Evolutionary conservation across 2,113 vertebrate genomes (phyloP).

Genomic region (Speoplatyrhinus poulsoni): DNA sequence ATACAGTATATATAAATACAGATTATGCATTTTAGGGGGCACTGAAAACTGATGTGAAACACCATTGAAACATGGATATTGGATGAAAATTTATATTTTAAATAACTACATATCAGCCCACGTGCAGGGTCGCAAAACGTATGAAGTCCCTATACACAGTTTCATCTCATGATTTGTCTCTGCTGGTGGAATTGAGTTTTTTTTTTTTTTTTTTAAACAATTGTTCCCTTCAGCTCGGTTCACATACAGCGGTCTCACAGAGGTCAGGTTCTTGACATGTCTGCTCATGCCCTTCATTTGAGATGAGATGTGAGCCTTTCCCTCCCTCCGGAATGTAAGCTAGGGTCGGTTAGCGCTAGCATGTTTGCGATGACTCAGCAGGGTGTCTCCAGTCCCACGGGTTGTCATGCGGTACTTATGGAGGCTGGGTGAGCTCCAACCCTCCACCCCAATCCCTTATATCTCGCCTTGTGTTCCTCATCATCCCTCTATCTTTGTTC

Average conservation of each 20-base stretch:
- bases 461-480: constrained; percentile 38
- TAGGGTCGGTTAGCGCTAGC: constrained; percentile 12
- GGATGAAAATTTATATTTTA: too few species aligned
- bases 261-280: constrained; percentile 25
- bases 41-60: too few species aligned
- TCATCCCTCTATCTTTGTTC: constrained; percentile 25
- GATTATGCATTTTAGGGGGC: too few species aligned
- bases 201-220: too few species aligned
- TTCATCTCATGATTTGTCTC: too few species aligned
- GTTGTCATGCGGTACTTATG: constrained; percentile 16
- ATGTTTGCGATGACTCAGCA: constrained; percentile 14
- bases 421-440: constrained; percentile 44
- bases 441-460: background rate
- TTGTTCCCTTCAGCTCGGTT: background rate
- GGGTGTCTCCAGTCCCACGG: constrained; percentile 23
- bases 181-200: too few species aligned
- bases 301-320: constrained; percentile 16
- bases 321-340: constrained; percentile 2
- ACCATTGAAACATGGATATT: too few species aligned
- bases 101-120: too few species aligned
- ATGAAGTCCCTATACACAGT: too few species aligned
- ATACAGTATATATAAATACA: too few species aligned
- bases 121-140: too few species aligned
- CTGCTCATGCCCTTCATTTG: constrained; percentile 25
- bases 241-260: constrained; percentile 17